Percentiles rank a stretch among this genome's conserved stretches.
phyloP scores from a whole-genome alignment of 2,888 invertebrate species.

The Rhogogaster chlorosoma region DNA sequence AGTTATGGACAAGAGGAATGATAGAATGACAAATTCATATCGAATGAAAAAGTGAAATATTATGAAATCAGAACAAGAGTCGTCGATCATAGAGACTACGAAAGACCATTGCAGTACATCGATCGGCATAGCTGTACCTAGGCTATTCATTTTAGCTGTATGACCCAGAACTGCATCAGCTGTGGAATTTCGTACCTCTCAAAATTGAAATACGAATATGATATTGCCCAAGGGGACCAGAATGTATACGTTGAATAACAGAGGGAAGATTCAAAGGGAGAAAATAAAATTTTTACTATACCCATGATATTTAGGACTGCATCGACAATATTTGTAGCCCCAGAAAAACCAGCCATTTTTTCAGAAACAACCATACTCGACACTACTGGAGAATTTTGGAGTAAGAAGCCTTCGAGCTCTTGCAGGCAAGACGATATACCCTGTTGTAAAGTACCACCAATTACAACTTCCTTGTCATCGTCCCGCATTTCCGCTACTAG shows the following conservation, averaged over 20 bases:
- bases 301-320: conserved; percentile 83
- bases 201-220: background rate
- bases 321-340: conserved; percentile 85
- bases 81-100: no score
- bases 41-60: background rate
- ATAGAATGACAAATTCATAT: no score
- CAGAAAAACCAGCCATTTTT: conserved; percentile 83
- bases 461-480: conserved; percentile 75
- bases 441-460: conserved; percentile 85
- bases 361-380: conserved; percentile 92
- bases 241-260: background rate
- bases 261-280: background rate
- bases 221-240: background rate
- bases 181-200: no score
- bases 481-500: conserved; percentile 79
- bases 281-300: conserved; percentile 52
- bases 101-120: background rate
- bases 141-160: no score
- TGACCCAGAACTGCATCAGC: no score
- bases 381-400: conserved; percentile 75
- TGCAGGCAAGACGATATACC: conserved; percentile 83
- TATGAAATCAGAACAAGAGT: background rate
- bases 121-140: no score
- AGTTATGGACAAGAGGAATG: conserved; percentile 58
- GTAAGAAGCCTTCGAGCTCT: conserved; percentile 79